Conservation (phyloP, 1,140 invertebrate species). For the Orussus abietinus region DNA sequence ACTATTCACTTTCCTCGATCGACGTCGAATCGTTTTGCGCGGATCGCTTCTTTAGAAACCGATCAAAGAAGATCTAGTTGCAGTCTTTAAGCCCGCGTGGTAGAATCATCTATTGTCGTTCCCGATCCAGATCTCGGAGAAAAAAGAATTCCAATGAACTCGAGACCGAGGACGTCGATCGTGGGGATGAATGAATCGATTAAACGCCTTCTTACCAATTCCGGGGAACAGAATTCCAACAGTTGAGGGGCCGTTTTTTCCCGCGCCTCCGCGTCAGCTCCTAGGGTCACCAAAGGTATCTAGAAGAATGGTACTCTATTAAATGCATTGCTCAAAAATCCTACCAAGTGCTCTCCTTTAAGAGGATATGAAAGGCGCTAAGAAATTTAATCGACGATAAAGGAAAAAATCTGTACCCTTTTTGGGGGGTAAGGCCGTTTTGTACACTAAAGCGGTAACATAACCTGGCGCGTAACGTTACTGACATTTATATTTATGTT, state of each 20-base stretch:
- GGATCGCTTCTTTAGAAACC: slow-evolving; percentile 14
- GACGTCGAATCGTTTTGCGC: slow-evolving; percentile 11
- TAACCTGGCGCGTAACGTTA: slow-evolving; percentile 1
- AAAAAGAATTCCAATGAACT: slow-evolving; percentile 7
- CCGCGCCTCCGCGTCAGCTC: slow-evolving; percentile 33
- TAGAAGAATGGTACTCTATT: slow-evolving; percentile 25
- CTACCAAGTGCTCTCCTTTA: too few relatives aligned
- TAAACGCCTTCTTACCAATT: slow-evolving; percentile 34
- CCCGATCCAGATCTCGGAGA: slow-evolving; percentile 8
- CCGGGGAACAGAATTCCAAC: slow-evolving; percentile 36
- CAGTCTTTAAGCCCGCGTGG: too few relatives aligned
- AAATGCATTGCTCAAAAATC: too few relatives aligned
- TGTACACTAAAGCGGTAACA: slow-evolving; percentile 11
- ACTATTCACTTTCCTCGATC: slow-evolving; percentile 11
- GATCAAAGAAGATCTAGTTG: too few relatives aligned
- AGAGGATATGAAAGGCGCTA: slow-evolving; percentile 1
- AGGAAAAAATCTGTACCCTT: background rate
- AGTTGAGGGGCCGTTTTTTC: slow-evolving; percentile 34
- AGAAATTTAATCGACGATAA: slow-evolving; percentile 9
- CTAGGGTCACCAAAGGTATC: slow-evolving; percentile 36
- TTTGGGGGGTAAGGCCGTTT: slow-evolving; percentile 17
- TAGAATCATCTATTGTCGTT: slow-evolving; percentile 14
- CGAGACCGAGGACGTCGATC: background rate
- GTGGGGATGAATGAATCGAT: background rate
- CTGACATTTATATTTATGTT: too few relatives aligned